These are phyloP conservation scores for Anhinga anhinga DNA, from an alignment of 2,113 vertebrate species.

Conservation along the genomic window DNA sequence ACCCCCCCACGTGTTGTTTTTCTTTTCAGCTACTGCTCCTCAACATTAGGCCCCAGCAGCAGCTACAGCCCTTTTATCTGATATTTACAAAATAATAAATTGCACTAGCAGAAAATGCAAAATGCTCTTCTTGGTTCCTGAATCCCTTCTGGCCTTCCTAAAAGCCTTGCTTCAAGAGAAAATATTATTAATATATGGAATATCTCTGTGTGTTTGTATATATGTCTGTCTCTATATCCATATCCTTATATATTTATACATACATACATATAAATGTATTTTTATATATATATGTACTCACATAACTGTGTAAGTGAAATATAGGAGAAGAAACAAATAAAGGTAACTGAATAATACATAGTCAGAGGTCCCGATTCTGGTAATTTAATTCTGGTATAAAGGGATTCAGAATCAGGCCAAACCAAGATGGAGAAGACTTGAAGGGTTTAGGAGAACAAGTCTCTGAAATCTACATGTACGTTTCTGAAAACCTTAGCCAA, in stretches of 20 bases:
- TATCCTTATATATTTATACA: background rate
- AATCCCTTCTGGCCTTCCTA: background rate
- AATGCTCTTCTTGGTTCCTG: background rate
- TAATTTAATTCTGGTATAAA: background rate
- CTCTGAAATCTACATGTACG: background rate
- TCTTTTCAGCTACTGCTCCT: background rate
- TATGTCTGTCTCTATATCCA: background rate
- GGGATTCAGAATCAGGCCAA: background rate
- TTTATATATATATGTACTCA: background rate
- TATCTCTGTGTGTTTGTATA: background rate
- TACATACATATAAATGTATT: background rate
- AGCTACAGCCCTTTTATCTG: background rate
- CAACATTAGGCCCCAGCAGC: background rate
- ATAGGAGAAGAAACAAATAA: background rate
- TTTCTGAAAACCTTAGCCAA: background rate
- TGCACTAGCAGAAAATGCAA: background rate
- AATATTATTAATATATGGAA: background rate
- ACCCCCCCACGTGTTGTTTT: background rate
- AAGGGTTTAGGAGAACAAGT: background rate
- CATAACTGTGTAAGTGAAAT: background rate
- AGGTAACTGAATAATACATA: background rate
- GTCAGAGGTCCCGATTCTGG: background rate
- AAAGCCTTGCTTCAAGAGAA: background rate
- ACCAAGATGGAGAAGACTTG: background rate
- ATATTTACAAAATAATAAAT: background rate